Evolutionary conservation across 2,113 vertebrate species (phyloP).

Genomic region (Glaucomys volans): DNA sequence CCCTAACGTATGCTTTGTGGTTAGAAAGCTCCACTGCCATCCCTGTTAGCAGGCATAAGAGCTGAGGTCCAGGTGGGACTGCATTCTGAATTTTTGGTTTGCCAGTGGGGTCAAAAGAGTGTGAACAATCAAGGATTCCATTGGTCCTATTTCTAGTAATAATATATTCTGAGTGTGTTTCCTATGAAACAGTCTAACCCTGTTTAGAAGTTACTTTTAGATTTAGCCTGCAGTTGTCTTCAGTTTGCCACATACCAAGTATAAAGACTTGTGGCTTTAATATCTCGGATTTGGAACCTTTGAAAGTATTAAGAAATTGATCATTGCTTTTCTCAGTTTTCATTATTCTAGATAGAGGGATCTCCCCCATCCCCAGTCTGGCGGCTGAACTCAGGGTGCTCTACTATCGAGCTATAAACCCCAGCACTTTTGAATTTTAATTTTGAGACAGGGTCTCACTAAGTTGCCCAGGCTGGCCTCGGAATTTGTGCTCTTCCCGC

Average conservation of each 20-base stretch:
- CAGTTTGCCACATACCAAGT: neutral
- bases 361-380: too few species aligned
- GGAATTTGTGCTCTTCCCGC: too few species aligned
- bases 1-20: neutral
- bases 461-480: too few species aligned
- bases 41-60: neutral
- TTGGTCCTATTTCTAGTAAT: neutral
- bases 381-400: too few species aligned
- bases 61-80: neutral
- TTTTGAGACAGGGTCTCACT: too few species aligned
- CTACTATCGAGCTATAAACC: too few species aligned
- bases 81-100: neutral
- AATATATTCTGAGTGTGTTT: neutral
- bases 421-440: too few species aligned
- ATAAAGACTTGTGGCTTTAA: neutral
- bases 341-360: neutral
- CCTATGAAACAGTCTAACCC: neutral
- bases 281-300: neutral
- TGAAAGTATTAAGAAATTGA: neutral
- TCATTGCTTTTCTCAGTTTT: slow-evolving; percentile 8
- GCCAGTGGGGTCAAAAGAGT: neutral
- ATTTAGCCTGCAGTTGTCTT: neutral
- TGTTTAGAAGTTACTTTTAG: slow-evolving; percentile 26
- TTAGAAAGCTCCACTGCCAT: neutral
- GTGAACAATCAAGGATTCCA: neutral